phyloP scores from a whole-genome alignment of 2,888 invertebrate genomes.

The Sarcophaga variegata region DNA sequence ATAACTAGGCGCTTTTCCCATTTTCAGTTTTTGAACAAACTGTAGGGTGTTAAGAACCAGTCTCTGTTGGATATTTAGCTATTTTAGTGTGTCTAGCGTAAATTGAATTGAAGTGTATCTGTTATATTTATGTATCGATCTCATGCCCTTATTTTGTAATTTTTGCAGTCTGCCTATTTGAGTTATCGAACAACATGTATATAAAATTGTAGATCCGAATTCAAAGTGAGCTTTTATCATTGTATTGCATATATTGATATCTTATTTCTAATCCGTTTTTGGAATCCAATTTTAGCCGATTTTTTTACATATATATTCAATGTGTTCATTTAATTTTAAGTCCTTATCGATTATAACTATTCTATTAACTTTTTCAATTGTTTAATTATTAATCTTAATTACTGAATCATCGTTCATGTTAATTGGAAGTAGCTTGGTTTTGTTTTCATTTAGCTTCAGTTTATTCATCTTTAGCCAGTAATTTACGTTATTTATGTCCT shows the following conservation, averaged over 20 bases:
- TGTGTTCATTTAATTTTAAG: neutral
- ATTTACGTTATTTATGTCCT: neutral
- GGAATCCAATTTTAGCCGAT: too few species aligned
- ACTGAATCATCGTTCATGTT: neutral
- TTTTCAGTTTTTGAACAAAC: constrained; percentile 16
- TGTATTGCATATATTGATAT: too few species aligned
- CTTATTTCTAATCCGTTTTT: too few species aligned
- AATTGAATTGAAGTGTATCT: neutral
- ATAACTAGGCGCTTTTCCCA: neutral
- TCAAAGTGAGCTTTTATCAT: too few species aligned
- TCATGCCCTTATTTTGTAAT: too few species aligned
- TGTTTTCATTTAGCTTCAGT: neutral
- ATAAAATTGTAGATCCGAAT: neutral
- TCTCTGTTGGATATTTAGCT: neutral
- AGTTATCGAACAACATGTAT: neutral
- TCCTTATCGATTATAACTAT: neutral
- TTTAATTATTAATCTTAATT: neutral
- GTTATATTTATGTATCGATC: too few species aligned
- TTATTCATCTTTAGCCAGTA: neutral
- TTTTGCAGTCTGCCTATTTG: neutral
- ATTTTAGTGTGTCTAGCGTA: neutral
- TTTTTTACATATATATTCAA: neutral
- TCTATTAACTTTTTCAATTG: neutral
- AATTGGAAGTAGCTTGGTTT: neutral
- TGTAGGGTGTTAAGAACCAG: neutral